Evolutionary conservation across 2,113 vertebrate genomes (phyloP).

Genomic region (Cephalopterus ornatus): DNA sequence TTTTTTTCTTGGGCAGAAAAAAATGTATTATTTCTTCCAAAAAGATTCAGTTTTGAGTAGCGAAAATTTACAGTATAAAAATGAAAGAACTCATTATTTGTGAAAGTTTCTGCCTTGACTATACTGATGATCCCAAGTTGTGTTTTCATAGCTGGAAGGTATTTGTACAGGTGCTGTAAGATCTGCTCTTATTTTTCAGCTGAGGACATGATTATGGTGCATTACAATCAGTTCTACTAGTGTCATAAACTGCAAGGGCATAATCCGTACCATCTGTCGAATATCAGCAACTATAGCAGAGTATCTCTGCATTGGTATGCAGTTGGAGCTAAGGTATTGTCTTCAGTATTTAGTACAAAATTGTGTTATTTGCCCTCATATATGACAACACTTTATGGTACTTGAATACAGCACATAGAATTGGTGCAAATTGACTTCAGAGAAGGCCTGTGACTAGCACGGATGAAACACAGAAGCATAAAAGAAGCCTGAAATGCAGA

Average conservation of each 20-base stretch:
- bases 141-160: not conserved
- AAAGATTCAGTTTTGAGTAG: not conserved
- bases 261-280: constrained; percentile 15
- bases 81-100: not conserved
- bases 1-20: not conserved
- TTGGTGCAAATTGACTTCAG: not conserved
- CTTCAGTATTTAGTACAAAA: not conserved
- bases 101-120: not conserved
- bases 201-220: not conserved
- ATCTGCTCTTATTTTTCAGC: not conserved
- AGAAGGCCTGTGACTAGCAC: not conserved
- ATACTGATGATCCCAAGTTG: not conserved
- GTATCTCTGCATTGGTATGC: not conserved
- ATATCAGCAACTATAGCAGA: not conserved
- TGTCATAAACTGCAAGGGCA: constrained; percentile 8
- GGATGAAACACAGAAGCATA: not conserved
- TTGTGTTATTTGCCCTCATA: not conserved
- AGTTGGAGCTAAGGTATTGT: not conserved
- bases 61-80: constrained; percentile 12
- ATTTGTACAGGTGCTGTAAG: not conserved
- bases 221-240: not conserved
- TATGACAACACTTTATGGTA: not conserved
- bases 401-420: not conserved
- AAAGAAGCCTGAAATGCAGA: fast-evolving
- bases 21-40: not conserved